phyloP scores from a whole-genome alignment of 2,888 invertebrate genomes.

The Leucophenga montana region DNA sequence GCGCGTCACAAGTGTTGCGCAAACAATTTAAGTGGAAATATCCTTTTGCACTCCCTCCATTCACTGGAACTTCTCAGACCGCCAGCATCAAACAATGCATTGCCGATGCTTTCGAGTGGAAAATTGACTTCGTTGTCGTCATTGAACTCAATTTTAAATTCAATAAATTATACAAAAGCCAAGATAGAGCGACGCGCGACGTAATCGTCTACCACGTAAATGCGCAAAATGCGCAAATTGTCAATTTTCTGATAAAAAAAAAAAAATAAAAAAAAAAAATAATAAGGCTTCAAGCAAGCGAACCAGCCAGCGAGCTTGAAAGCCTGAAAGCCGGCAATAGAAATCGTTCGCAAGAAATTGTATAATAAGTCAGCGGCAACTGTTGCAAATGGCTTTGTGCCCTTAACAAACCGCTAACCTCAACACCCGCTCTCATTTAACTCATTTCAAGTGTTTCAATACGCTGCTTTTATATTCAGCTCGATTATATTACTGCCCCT shows the following conservation, averaged over 20 bases:
- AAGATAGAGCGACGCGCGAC: background rate
- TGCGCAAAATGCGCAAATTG: conserved; percentile 61
- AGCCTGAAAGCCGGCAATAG: background rate
- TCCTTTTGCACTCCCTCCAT: conserved; percentile 12
- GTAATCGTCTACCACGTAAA: conserved; percentile 30
- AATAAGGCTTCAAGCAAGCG: background rate
- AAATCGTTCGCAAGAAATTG: background rate
- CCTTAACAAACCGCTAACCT: too few relatives aligned
- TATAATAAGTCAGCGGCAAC: conserved; percentile 22
- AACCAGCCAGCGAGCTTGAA: background rate
- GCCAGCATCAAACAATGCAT: conserved; percentile 41
- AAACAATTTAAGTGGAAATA: conserved; percentile 57
- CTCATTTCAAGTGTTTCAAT: too few relatives aligned
- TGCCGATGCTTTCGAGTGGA: conserved; percentile 63
- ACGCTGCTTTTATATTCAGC: too few relatives aligned
- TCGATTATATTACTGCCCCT: too few relatives aligned
- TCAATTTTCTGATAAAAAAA: conserved; percentile 61
- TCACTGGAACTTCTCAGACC: background rate
- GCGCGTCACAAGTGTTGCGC: conserved; percentile 48
- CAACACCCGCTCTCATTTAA: too few relatives aligned
- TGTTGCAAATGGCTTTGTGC: background rate
- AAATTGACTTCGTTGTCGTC: conserved; percentile 69
- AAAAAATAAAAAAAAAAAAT: background rate
- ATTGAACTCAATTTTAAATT: conserved; percentile 69
- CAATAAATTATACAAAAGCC: conserved; percentile 64